Percentiles rank a stretch among this genome's conserved stretches.
Conservation (phyloP, 2,113 vertebrate species). For the Eleginops maclovinus region DNA sequence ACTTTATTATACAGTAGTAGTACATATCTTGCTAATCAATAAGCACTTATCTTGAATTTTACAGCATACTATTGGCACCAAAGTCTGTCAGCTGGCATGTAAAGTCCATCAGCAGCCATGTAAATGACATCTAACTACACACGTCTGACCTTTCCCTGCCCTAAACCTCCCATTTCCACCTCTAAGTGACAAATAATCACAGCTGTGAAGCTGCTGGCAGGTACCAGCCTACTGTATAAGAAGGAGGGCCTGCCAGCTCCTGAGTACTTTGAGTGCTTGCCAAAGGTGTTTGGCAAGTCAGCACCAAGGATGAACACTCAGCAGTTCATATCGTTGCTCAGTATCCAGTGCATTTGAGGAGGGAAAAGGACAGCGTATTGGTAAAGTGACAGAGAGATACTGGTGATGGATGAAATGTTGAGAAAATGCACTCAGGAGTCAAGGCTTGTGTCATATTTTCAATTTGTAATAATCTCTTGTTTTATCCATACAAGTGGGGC, state of each 20-base stretch:
- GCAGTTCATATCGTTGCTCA: constrained; percentile 52
- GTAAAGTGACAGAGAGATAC: constrained; percentile 13
- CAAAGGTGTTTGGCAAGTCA: constrained; percentile 70
- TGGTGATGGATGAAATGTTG: constrained; percentile 26
- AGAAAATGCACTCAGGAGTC: constrained; percentile 18
- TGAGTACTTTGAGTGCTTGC: constrained; percentile 56
- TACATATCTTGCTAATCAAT: neutral
- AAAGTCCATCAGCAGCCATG: neutral
- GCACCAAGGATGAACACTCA: constrained; percentile 70
- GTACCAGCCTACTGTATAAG: constrained; percentile 26
- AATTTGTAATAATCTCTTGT: neutral
- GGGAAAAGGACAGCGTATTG: neutral
- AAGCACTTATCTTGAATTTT: neutral
- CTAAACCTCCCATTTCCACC: constrained; percentile 27
- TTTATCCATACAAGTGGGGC: neutral
- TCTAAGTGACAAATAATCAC: constrained; percentile 58
- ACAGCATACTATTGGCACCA: neutral
- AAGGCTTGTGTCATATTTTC: neutral
- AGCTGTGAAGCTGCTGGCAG: constrained; percentile 47
- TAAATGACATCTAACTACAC: constrained; percentile 10
- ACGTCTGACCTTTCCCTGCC: constrained; percentile 43
- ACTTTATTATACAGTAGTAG: neutral
- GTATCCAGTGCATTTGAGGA: constrained; percentile 41
- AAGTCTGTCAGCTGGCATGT: neutral
- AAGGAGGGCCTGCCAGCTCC: constrained; percentile 31